Conservation (phyloP, 2,888 invertebrate genomes). For the Tenthredo notha region DNA sequence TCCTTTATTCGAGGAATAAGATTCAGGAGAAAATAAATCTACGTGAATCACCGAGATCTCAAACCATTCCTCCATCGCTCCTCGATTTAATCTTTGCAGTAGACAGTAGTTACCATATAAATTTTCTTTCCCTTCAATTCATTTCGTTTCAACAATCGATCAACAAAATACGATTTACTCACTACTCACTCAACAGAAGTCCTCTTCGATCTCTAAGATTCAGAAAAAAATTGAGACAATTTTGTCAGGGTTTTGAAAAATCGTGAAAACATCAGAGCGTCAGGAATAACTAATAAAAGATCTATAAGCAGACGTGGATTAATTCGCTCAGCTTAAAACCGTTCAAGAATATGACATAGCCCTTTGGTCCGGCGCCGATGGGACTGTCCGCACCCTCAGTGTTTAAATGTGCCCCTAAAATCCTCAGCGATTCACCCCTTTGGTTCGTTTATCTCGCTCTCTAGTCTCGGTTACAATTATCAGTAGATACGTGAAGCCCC, state of each 20-base stretch:
- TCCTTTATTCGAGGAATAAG: neutral
- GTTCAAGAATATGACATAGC: constrained; percentile 17
- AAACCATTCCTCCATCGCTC: neutral
- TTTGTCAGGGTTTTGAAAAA: neutral
- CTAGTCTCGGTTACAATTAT: constrained; percentile 21
- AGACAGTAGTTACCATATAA: neutral
- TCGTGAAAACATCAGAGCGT: neutral
- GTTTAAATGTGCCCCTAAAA: constrained; percentile 71
- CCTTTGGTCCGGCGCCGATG: constrained; percentile 65
- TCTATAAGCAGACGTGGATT: neutral
- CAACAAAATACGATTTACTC: neutral
- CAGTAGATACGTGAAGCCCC: constrained; percentile 41
- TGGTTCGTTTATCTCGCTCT: constrained; percentile 39
- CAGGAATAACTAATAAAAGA: neutral
- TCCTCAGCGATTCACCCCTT: constrained; percentile 61
- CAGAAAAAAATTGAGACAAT: neutral
- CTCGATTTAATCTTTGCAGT: neutral
- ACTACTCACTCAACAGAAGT: neutral
- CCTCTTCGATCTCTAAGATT: neutral
- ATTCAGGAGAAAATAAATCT: neutral
- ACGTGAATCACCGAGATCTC: neutral
- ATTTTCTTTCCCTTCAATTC: neutral
- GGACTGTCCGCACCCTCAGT: constrained; percentile 69
- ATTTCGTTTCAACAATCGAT: neutral
- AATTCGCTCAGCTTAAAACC: neutral